Evolutionary conservation across 2,888 invertebrate species (phyloP), one percentile per base, ranked within the genome.

Genomic region (Alviniconcha strummeri): DNA sequence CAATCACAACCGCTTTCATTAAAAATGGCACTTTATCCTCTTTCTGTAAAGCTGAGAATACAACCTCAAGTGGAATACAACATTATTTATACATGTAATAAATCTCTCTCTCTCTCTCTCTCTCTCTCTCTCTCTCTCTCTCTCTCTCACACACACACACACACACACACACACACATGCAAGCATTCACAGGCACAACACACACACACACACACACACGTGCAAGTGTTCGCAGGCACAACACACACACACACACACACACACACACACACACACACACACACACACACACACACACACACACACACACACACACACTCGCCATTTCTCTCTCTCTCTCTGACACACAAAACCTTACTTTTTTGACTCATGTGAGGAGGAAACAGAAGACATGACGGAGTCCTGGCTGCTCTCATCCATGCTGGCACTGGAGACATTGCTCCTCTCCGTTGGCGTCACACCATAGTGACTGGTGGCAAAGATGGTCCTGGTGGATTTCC

Each of bases 341-440:
- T 36, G 69, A 69, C 69, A n/a, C 7, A 69, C 13, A 69, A 69
- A 15, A 69, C 13, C 80, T 80, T 71, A 86, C 86, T 84, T 88
- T 74, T 87, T 87, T 13, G 86, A 85, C 57, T 84, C 87, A 56
- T 78, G 81, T n/a, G 84, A 81, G 13, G 87, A 86, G 11, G 83
- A 77, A 8, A 83, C 78, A 64, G 84, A 88, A 4, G 88, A 87
- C 69, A 85, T 85, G 57, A 86, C 83, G 0, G 90, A 90, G 69
- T 90, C 90, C 85, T 90, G 89, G 69, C 89, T 90, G 81, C 89
- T 90, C 15, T 90, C 90, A 83, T 89, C 89, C 17, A 87, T 81
- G 79, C 69, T 83, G 55, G 78, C 36, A 55, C 78, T 79, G 72
- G 67, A 77, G 4, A 72, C 69, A 52, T 19, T 81, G 74, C 75